Base-by-base conservation (phyloP, 2,113 vertebrate genomes). In the Corydoras maculifer region DNA sequence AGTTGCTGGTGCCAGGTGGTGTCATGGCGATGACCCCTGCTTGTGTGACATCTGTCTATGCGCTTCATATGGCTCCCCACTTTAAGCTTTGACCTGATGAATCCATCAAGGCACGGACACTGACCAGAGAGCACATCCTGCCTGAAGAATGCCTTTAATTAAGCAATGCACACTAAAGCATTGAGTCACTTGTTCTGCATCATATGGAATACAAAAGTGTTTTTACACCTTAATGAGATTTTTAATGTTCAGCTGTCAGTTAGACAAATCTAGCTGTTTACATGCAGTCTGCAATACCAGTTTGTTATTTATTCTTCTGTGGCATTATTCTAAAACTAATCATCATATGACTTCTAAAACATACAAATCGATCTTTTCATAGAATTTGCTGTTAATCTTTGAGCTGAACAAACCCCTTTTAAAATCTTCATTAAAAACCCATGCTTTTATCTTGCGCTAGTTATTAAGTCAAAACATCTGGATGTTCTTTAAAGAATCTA, bases 131-230 rank as follows among this genome's bases (percentile, higher is more conserved):
- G 29, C 4, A 25, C 14, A 58, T 13, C 18, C 48, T 60, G 60
- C n/a, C 31, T 15, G 48, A 76, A 66, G 77, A 78, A 80, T 75
- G 70, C 63, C 65, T 70, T 71, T 78, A 78, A 79, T 79, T 75
- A 69, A 59, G 50, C 55, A 59, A 73, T 15, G 50, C 30, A 57
- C 18, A 51, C 32, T 15, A 43, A 71, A 67, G 25, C 43, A 64
- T 7, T 29, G 69, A 43, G 9, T 5, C 9, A 8, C 49, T 74
- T 32, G 48, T 48, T 74, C 58, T 30, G 49, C 29, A 51, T 15
- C 51, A 74, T n/a, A 2, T 25, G 18, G 18, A 25, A 25, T 25
- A 25, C 18, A 25, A 25, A 25, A 2, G 18, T 25, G 18, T 25
- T 25, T 25, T 25, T 25, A 25, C 18, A 25, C 50, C 50, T 49